Percentiles rank a stretch among this genome's conserved stretches.
Conservation (phyloP, 2,888 invertebrate genomes). For the Lamellibrachia columna region DNA sequence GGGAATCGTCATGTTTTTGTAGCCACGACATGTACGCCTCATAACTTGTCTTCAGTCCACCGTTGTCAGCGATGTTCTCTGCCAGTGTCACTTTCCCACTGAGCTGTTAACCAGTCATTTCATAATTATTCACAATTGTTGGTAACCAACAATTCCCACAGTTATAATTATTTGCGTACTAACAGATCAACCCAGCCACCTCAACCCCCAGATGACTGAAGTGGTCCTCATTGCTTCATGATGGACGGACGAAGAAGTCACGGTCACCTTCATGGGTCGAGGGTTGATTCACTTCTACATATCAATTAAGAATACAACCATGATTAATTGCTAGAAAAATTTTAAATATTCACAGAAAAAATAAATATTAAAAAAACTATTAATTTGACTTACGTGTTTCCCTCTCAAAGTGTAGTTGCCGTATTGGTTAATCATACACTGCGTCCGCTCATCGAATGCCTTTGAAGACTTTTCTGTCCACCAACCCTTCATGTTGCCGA, state of each 20-base stretch:
- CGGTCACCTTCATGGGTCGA: background rate
- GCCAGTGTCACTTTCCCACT: slow-evolving; percentile 62
- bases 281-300: background rate
- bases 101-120: slow-evolving; percentile 47
- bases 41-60: slow-evolving; percentile 54
- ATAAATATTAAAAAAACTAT: background rate
- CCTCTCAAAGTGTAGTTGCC: background rate
- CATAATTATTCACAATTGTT: background rate
- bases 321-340: background rate
- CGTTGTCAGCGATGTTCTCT: slow-evolving; percentile 66
- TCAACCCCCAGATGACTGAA: too few relatives aligned
- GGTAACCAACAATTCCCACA: background rate
- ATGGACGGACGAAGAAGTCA: background rate
- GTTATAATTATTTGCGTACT: background rate
- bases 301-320: background rate
- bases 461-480: slow-evolving; percentile 56
- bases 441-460: slow-evolving; percentile 52
- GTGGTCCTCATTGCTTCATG: background rate
- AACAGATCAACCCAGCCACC: too few relatives aligned
- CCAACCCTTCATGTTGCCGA: slow-evolving; percentile 62
- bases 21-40: slow-evolving; percentile 20
- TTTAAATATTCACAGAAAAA: background rate
- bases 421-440: slow-evolving; percentile 76
- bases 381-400: background rate
- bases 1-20: slow-evolving; percentile 30